A percentile compares a stretch with the other conserved stretches of the same genome.
phyloP scores from a whole-genome alignment of 2,888 invertebrate genomes.

The Stegana nigrithorax region DNA sequence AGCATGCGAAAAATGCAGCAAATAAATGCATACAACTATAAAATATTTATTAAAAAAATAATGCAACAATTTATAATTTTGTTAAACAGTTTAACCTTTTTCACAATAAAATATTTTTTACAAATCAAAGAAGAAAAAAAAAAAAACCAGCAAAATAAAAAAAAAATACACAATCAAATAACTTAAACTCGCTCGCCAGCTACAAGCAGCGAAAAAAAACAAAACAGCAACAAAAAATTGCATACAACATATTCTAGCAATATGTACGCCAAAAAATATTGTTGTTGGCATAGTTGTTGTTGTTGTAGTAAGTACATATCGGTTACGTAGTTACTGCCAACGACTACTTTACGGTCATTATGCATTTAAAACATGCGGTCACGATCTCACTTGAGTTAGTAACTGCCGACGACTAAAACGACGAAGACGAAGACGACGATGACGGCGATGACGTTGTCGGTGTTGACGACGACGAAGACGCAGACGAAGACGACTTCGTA shows the following conservation, averaged over 20 bases:
- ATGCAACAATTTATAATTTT: constrained; percentile 65
- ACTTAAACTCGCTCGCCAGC: too few species aligned
- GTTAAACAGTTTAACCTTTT: constrained; percentile 60
- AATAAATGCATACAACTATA: constrained; percentile 26
- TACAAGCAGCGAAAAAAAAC: too few species aligned
- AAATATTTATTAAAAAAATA: constrained; percentile 50
- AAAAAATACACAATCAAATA: too few species aligned
- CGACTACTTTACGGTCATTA: constrained; percentile 68
- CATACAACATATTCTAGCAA: not conserved
- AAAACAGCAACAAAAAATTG: not conserved
- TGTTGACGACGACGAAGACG: too few species aligned
- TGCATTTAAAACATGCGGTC: constrained; percentile 69
- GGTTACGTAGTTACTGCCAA: constrained; percentile 45
- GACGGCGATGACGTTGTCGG: not conserved
- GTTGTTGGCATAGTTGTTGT: constrained; percentile 35
- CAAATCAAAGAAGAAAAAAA: constrained; percentile 26
- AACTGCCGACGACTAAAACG: constrained; percentile 44
- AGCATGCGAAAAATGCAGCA: not conserved
- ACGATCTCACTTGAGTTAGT: constrained; percentile 66
- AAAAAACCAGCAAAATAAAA: not conserved
- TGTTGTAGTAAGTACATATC: constrained; percentile 47
- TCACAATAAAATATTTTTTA: constrained; percentile 37
- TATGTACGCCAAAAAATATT: constrained; percentile 33
- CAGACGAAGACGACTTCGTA: too few species aligned
- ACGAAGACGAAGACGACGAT: constrained; percentile 7